A percentile compares a stretch with the other conserved stretches of the same genome.
Conservation (phyloP, 2,797 vertebrate genomes). For the Trachops cirrhosus region DNA sequence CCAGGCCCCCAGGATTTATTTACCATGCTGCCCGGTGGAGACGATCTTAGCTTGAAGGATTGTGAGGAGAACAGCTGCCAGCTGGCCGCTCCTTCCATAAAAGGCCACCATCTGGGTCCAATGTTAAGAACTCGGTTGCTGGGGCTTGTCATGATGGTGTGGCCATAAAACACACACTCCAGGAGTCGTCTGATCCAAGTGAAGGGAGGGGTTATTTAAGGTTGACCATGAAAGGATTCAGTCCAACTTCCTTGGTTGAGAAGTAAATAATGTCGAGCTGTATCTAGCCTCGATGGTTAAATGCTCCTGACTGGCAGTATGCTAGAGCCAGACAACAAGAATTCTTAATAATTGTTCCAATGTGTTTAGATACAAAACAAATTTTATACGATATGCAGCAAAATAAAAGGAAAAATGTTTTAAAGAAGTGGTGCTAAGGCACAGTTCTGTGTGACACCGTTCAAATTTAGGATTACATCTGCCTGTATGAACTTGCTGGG, state of each 20-base stretch:
- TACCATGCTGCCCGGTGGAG: background rate
- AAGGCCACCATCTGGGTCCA: constrained; percentile 28
- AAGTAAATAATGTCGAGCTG: background rate
- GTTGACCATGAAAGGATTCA: background rate
- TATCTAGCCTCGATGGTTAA: background rate
- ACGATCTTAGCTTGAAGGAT: background rate
- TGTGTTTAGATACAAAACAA: background rate
- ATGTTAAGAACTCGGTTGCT: background rate
- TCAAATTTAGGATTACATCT: background rate
- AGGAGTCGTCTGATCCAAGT: background rate
- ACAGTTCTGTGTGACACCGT: background rate
- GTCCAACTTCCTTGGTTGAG: background rate
- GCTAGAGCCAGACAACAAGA: background rate
- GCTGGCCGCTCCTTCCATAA: constrained; percentile 54
- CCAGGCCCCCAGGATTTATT: background rate
- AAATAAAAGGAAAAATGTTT: background rate
- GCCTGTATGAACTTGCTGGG: background rate
- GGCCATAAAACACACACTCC: background rate
- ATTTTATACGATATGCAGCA: background rate
- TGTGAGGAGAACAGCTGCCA: background rate
- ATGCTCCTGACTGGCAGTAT: background rate
- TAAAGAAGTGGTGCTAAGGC: background rate
- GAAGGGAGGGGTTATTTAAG: constrained; percentile 48
- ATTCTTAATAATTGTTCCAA: background rate
- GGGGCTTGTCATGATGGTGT: background rate